Evolutionary conservation across 2,797 vertebrate genomes (phyloP).

Genomic region (Pygocentrus nattereri): DNA sequence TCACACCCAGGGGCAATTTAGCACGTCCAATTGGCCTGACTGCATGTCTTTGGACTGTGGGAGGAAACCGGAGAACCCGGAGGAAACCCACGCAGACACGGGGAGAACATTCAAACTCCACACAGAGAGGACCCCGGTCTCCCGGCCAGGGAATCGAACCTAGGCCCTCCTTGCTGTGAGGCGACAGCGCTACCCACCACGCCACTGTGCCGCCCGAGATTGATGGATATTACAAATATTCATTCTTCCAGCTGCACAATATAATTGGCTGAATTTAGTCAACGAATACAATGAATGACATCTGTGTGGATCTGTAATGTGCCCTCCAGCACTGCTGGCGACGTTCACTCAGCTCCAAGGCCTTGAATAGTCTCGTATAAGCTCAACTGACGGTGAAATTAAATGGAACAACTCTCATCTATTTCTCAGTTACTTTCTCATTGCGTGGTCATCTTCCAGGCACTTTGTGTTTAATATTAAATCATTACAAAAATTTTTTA

Average conservation of each 20-base stretch:
- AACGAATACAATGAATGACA: not conserved
- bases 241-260: not conserved
- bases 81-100: too few relatives aligned
- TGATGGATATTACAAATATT: not conserved
- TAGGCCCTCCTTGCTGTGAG: too few relatives aligned
- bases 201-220: too few relatives aligned
- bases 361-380: not conserved
- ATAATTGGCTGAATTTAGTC: not conserved
- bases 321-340: not conserved
- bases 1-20: too few relatives aligned
- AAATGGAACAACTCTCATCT: not conserved
- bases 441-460: not conserved
- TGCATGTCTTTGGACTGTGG: too few relatives aligned
- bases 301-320: not conserved
- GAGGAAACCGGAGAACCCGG: too few relatives aligned
- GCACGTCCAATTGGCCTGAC: too few relatives aligned
- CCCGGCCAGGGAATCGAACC: too few relatives aligned
- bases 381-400: not conserved
- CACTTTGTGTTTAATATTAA: not conserved
- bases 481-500: too few relatives aligned
- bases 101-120: too few relatives aligned
- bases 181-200: too few relatives aligned
- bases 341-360: not conserved
- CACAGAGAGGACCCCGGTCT: too few relatives aligned
- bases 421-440: not conserved